Conservation (phyloP, 2,113 vertebrate genomes). For the Corythornis cristatus region DNA sequence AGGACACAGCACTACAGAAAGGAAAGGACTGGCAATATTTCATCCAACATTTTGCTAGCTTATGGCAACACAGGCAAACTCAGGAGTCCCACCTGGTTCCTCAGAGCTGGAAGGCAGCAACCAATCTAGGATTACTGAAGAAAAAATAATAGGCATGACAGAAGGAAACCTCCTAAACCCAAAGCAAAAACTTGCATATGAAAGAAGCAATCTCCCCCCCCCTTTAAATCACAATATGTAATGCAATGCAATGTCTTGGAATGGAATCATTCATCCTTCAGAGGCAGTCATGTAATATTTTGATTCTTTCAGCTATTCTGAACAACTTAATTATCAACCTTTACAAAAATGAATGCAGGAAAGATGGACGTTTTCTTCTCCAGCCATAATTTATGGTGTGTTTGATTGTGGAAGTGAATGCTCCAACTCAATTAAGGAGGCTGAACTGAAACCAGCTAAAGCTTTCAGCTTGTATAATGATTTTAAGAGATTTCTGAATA, state of each 20-base stretch:
- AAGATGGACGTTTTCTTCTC: background rate
- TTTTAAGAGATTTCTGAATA: background rate
- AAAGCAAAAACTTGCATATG: background rate
- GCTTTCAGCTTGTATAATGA: background rate
- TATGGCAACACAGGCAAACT: background rate
- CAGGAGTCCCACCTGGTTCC: background rate
- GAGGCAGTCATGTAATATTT: background rate
- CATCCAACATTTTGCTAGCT: background rate
- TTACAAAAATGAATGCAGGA: background rate
- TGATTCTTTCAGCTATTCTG: slow-evolving; percentile 22
- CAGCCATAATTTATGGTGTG: background rate
- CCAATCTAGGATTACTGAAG: background rate
- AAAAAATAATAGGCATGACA: background rate
- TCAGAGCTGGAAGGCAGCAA: background rate
- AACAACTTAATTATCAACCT: slow-evolving; percentile 6
- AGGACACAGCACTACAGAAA: background rate
- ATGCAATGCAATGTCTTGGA: background rate
- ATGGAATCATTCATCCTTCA: background rate
- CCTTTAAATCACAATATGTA: background rate
- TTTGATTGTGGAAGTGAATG: background rate
- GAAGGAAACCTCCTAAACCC: background rate
- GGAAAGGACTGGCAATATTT: background rate
- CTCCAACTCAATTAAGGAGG: background rate
- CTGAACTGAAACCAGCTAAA: background rate
- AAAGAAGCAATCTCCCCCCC: background rate